Percentiles rank a stretch among this genome's conserved stretches.
Conservation (phyloP, 2,888 invertebrate genomes). For the Nyleta sp. region DNA sequence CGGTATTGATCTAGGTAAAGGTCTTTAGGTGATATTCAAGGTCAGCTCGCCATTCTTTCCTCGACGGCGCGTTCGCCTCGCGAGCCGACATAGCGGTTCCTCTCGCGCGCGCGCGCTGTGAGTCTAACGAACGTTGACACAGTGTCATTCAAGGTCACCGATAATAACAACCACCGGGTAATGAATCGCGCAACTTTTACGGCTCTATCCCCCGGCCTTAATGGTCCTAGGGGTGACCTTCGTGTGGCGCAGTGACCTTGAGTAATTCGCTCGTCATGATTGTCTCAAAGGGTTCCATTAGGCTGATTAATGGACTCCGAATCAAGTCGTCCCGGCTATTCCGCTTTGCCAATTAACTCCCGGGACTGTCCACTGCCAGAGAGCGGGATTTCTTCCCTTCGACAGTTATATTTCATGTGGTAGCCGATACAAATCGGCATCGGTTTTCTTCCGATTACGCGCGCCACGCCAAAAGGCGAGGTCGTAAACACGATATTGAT, state of each 20-base stretch:
- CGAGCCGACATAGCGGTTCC: conserved; percentile 38
- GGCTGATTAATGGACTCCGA: conserved; percentile 26
- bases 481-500: conserved; percentile 40
- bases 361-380: too few relatives aligned
- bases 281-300: conserved; percentile 29
- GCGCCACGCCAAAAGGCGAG: conserved; percentile 38
- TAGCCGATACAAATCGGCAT: conserved; percentile 39
- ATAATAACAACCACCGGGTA: background rate
- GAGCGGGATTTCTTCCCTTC: background rate
- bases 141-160: conserved; percentile 34
- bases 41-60: conserved; percentile 29
- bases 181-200: background rate
- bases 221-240: conserved; percentile 7
- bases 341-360: background rate
- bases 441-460: conserved; percentile 36
- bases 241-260: conserved; percentile 36
- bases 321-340: background rate
- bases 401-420: background rate
- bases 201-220: too few relatives aligned
- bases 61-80: conserved; percentile 26
- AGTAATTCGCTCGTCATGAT: conserved; percentile 21
- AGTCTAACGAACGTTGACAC: conserved; percentile 31
- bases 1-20: conserved; percentile 48
- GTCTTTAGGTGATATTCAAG: conserved; percentile 47
- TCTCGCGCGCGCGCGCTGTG: background rate